These are phyloP conservation scores for Criorhina ranunculi DNA, from an alignment of 2,888 invertebrate species.

Conservation along the genomic window DNA sequence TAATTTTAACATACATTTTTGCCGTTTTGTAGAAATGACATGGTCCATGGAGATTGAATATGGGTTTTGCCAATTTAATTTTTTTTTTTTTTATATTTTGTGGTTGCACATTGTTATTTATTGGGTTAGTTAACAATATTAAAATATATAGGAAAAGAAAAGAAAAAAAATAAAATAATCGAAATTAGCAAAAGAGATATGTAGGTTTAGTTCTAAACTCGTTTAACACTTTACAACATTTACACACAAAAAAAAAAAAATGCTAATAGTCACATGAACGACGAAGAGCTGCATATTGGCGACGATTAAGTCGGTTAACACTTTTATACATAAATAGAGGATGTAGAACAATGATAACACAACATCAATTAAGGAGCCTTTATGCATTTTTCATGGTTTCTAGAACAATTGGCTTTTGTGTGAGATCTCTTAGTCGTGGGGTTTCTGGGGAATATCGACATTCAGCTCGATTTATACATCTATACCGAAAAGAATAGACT, in stretches of 20 bases:
- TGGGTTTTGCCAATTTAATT: constrained; percentile 57
- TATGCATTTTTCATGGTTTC: constrained; percentile 6
- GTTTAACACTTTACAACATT: constrained; percentile 72
- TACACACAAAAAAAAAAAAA: constrained; percentile 42
- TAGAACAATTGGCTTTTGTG: constrained; percentile 23
- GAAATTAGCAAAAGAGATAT: constrained; percentile 62
- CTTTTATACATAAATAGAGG: constrained; percentile 14
- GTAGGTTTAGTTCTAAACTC: constrained; percentile 47
- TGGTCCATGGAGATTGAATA: constrained; percentile 63
- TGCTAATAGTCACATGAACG: constrained; percentile 53
- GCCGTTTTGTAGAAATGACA: constrained; percentile 71
- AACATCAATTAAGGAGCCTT: constrained; percentile 42
- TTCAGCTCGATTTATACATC: constrained; percentile 37
- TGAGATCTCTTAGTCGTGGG: constrained; percentile 35
- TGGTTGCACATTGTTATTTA: constrained; percentile 62
- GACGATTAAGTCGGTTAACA: constrained; percentile 23
- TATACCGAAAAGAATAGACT: constrained; percentile 54
- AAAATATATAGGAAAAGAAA: constrained; percentile 48
- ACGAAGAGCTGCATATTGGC: constrained; percentile 53
- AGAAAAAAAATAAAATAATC: constrained; percentile 53
- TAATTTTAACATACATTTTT: constrained; percentile 63
- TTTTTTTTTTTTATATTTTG: not conserved
- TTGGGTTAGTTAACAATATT: constrained; percentile 46
- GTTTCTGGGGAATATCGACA: not conserved
- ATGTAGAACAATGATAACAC: constrained; percentile 52